A percentile compares a stretch with the other conserved stretches of the same genome.
phyloP scores from a whole-genome alignment of 2,797 vertebrate species.

The Squalus acanthias region DNA sequence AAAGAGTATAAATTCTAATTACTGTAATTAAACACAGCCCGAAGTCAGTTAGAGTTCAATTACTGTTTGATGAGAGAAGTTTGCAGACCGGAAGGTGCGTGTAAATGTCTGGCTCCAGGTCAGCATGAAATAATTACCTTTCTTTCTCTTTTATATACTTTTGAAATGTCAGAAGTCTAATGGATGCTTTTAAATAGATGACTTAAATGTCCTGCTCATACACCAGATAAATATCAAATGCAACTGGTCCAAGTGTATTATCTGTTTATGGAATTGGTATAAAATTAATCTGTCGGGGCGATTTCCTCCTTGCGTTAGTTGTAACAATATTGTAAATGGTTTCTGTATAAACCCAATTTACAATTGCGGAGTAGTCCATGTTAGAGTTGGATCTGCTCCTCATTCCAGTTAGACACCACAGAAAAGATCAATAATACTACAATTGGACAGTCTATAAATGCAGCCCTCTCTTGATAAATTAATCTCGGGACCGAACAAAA shows the following conservation, averaged over 20 bases:
- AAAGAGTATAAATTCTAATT: background rate
- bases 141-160: background rate
- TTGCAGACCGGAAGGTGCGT: background rate
- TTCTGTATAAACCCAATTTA: too few species aligned
- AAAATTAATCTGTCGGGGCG: background rate
- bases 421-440: background rate
- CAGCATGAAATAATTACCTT: background rate
- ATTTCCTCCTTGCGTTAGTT: background rate
- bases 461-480: background rate
- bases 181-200: background rate
- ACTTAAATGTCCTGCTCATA: background rate
- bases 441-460: background rate
- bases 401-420: background rate
- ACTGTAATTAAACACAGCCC: background rate
- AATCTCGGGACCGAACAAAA: too few species aligned
- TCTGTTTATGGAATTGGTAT: background rate
- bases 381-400: background rate
- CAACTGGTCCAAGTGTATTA: background rate
- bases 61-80: background rate
- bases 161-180: background rate
- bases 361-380: background rate
- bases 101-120: background rate
- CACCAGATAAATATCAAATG: background rate
- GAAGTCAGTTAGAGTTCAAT: too few species aligned
- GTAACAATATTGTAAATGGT: background rate